These are phyloP conservation scores for Teleiodes luculella DNA, from an alignment of 2,888 invertebrate genomes.

Conservation along the genomic window DNA sequence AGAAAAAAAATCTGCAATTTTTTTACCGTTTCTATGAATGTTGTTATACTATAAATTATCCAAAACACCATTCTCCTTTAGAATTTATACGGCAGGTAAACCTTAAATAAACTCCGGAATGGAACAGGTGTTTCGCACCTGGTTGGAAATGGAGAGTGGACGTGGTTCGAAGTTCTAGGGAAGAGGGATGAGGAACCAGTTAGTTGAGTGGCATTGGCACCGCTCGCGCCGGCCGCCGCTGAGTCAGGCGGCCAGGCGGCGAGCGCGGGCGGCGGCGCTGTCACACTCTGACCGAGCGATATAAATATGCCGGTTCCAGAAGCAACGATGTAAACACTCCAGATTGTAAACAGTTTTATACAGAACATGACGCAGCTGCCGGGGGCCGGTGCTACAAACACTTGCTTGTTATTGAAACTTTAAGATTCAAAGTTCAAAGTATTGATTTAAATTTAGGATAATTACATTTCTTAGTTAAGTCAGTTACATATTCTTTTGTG, in stretches of 20 bases:
- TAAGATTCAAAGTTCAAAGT: not conserved
- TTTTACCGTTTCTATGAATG: too few species aligned
- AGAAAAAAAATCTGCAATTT: too few species aligned
- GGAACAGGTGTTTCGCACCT: not conserved
- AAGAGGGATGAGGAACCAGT: not conserved
- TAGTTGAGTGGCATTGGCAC: not conserved
- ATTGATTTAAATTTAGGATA: too few species aligned
- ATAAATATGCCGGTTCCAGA: conserved; percentile 4
- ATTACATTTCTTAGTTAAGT: too few species aligned
- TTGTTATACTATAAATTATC: too few species aligned
- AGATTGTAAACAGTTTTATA: not conserved
- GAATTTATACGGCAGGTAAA: not conserved
- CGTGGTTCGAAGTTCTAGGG: too few species aligned
- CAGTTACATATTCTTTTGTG: too few species aligned
- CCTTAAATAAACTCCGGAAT: not conserved
- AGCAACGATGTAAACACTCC: not conserved
- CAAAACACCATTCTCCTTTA: too few species aligned
- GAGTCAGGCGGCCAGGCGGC: not conserved
- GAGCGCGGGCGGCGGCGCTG: not conserved
- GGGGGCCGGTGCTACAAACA: too few species aligned
- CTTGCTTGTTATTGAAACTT: not conserved
- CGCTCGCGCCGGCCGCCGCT: too few species aligned
- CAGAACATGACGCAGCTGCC: not conserved
- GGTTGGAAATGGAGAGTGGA: not conserved
- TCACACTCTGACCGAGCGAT: not conserved